Conservation (phyloP, 1,140 invertebrate species). For the Drosophila trapezifrons region DNA sequence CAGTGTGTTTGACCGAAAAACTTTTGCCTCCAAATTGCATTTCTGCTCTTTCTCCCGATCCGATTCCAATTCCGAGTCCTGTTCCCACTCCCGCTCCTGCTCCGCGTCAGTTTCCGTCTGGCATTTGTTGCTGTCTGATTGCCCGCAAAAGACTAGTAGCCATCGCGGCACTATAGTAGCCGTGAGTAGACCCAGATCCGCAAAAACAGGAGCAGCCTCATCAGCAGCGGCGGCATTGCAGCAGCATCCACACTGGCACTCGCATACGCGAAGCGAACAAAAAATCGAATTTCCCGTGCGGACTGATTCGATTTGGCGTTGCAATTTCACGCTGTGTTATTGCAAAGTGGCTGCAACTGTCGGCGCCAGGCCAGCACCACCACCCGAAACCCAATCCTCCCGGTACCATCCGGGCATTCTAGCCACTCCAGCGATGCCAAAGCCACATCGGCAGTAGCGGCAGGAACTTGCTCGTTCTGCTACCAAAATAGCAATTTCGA, state of each 20-base stretch:
- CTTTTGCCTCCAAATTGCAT: slow-evolving; percentile 54
- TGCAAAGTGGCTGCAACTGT: slow-evolving; percentile 81
- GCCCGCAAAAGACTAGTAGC: slow-evolving; percentile 68
- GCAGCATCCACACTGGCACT: slow-evolving; percentile 15
- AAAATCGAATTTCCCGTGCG: slow-evolving; percentile 83
- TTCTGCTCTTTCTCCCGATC: slow-evolving; percentile 13
- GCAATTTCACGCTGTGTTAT: slow-evolving; percentile 84
- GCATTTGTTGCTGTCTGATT: slow-evolving; percentile 79
- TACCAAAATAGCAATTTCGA: slow-evolving; percentile 71
- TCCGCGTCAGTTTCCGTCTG: slow-evolving; percentile 33
- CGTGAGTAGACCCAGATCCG: slow-evolving; percentile 11
- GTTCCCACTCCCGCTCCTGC: neutral
- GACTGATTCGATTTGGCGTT: slow-evolving; percentile 84
- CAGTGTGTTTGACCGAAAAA: slow-evolving; percentile 60
- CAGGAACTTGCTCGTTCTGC: slow-evolving; percentile 49
- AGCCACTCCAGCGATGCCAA: slow-evolving; percentile 28
- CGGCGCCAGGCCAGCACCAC: slow-evolving; percentile 48
- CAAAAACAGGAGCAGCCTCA: slow-evolving; percentile 27
- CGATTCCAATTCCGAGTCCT: too few relatives aligned
- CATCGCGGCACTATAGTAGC: neutral
- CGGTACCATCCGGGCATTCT: slow-evolving; percentile 8
- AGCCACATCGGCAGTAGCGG: slow-evolving; percentile 39
- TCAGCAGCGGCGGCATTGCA: slow-evolving; percentile 16
- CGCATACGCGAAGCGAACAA: slow-evolving; percentile 29
- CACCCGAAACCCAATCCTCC: slow-evolving; percentile 8